A percentile compares a stretch with the other conserved stretches of the same genome.
Evolutionary conservation across 2,888 invertebrate genomes (phyloP).

Genomic region (Sarcophaga rosellei): DNA sequence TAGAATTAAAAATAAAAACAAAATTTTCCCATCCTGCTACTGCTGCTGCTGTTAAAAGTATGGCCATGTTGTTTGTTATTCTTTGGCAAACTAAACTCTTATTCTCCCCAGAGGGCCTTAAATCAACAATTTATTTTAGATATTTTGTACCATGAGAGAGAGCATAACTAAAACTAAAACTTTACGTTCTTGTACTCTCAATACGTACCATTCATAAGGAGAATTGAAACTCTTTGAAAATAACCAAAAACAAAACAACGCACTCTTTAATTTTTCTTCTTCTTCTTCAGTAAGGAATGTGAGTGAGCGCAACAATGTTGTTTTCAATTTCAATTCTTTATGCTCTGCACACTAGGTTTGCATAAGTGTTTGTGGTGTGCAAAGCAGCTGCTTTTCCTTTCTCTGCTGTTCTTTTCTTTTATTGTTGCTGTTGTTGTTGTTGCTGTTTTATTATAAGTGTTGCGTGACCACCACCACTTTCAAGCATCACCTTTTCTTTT

Average conservation of each 20-base stretch:
- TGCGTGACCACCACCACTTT: constrained; percentile 59
- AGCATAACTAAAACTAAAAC: not conserved
- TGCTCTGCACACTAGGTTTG: not conserved
- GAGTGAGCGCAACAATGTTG: constrained; percentile 42
- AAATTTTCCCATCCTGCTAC: constrained; percentile 20
- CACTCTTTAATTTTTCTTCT: constrained; percentile 5
- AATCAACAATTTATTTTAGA: constrained; percentile 43
- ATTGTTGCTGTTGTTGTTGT: not conserved
- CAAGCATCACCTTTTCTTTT: constrained; percentile 35
- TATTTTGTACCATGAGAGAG: constrained; percentile 16
- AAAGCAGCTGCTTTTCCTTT: constrained; percentile 51
- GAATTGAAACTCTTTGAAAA: not conserved
- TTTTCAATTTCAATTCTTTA: constrained; percentile 3
- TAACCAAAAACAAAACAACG: not conserved
- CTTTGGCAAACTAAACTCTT: constrained; percentile 62
- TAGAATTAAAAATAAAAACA: not conserved
- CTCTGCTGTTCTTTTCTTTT: constrained; percentile 17
- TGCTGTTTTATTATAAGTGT: constrained; percentile 42
- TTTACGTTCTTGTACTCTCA: not conserved
- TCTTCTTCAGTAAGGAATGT: constrained; percentile 30
- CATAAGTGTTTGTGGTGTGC: not conserved
- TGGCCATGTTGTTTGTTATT: constrained; percentile 58
- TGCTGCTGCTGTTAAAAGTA: constrained; percentile 6
- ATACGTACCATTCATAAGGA: not conserved
- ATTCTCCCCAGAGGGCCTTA: constrained; percentile 50